Conservation (phyloP, 35 echinoderm and acorn worm species). For the Strongylocentrotus purpuratus region DNA sequence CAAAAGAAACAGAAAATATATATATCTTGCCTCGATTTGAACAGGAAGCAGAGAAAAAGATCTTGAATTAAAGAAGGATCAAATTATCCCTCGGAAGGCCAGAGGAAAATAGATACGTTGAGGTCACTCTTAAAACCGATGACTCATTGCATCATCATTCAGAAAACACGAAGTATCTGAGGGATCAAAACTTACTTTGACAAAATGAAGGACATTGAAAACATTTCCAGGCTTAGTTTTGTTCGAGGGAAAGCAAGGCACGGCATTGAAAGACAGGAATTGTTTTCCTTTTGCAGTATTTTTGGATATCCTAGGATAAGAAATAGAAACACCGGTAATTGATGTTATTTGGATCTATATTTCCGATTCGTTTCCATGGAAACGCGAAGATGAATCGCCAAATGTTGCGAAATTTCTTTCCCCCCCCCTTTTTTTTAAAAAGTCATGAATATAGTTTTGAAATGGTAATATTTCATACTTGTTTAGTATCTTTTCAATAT, state of each 20-base stretch:
- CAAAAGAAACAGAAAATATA: no score
- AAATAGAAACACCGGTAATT: constrained; percentile 4
- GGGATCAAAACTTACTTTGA: background rate
- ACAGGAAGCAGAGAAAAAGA: background rate
- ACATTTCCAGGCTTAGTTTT: background rate
- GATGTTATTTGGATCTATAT: background rate
- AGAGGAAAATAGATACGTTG: background rate
- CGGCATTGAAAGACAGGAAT: background rate
- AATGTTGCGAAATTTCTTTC: background rate
- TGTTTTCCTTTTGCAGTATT: background rate
- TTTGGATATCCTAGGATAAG: background rate
- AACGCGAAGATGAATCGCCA: background rate
- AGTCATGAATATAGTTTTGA: no score
- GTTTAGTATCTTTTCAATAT: no score
- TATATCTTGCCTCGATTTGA: background rate
- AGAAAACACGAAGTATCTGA: background rate
- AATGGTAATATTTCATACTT: no score
- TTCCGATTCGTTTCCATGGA: background rate
- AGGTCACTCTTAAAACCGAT: background rate
- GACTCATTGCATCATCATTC: background rate
- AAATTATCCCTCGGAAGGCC: background rate
- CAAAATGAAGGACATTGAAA: constrained; percentile 18
- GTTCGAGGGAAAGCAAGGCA: background rate
- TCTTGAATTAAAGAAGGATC: background rate
- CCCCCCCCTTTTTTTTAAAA: no score